Evolutionary conservation across 2,797 vertebrate species (phyloP), one percentile per base, ranked within the genome.

Genomic region (Microctenopoma stevenorrisi): DNA sequence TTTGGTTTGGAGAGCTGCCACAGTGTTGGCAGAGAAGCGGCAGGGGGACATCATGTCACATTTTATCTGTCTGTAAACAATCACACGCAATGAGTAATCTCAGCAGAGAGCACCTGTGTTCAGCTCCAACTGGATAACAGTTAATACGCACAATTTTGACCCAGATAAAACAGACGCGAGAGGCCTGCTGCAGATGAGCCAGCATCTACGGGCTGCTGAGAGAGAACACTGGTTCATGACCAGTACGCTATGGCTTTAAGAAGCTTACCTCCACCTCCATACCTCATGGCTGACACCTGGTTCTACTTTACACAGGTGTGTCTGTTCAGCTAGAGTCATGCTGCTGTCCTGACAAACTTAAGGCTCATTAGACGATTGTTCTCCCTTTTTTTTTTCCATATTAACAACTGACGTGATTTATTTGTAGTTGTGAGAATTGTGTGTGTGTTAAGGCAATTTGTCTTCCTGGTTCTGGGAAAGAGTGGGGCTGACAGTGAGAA

Each of bases 41-140:
- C 64, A 68, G 65, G 2, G 38, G 43, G 46, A 76, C 30, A 54
- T 68, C 60, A 44, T 48, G 48, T 76, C 66, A 33, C 65, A 47
- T 42, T 65, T 71, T 78, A 87, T 88, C 84, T 64, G 66, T 73
- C 28, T 65, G 60, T 79, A 84, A 89, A 90, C 84, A 87, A 83
- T 37, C 76, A 78, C 65, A 85, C 43, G 15, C 8, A 0, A 25
- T 15, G 37, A 4, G 10, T 37, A 44, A 52, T 81, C 77, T 61
- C 22, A 51, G 58, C 38, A 64, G 55, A 30, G 43, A 48, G 26
- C 65, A 88, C 76, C 79, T 85, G 76, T 43, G 35, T 6, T 65
- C 63, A 49, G 44, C 7, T 64, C 1, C 4, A 1, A 2, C 52
- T 47, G n/a, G 26, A 28, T 35, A 1, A 56, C 2, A 22, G 37